A percentile compares a stretch with the other conserved stretches of the same genome.
Evolutionary conservation across 2,888 invertebrate species (phyloP).

Genomic region (Lasioglossum lativentre): DNA sequence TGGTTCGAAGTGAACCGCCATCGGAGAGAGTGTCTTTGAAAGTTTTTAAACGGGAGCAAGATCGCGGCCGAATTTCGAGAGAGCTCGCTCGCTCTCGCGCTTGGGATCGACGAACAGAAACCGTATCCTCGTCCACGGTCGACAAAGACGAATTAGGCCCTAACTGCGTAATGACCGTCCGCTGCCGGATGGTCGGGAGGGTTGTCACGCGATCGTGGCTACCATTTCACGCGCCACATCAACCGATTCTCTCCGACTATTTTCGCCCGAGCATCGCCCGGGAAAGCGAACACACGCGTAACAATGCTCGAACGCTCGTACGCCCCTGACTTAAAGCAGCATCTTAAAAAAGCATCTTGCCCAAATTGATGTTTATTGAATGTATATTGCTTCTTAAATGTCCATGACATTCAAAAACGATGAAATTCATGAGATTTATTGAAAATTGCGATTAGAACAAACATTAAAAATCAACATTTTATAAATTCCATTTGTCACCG

Average conservation of each 20-base stretch:
- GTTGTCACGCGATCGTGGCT: slow-evolving; percentile 31
- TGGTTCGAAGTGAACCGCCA: not conserved
- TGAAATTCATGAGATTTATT: too few relatives aligned
- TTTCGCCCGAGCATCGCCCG: not conserved
- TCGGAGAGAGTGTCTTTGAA: not conserved
- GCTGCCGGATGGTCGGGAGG: slow-evolving; percentile 5
- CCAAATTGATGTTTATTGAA: too few relatives aligned
- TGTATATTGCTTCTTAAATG: too few relatives aligned
- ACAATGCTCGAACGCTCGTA: too few relatives aligned
- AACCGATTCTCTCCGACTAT: not conserved
- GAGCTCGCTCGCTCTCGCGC: not conserved
- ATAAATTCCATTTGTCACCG: too few relatives aligned
- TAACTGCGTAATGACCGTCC: slow-evolving; percentile 65
- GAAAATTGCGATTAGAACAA: too few relatives aligned
- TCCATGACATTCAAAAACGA: too few relatives aligned
- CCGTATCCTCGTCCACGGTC: not conserved
- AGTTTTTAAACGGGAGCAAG: not conserved
- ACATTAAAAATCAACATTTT: too few relatives aligned
- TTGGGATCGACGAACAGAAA: not conserved
- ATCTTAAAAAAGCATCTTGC: too few relatives aligned
- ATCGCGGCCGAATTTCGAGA: not conserved
- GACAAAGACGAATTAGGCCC: slow-evolving; percentile 59
- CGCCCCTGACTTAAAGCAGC: too few relatives aligned
- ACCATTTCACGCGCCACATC: slow-evolving; percentile 11
- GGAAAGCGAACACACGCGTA: not conserved